A percentile compares a stretch with the other conserved stretches of the same genome.
phyloP scores from a whole-genome alignment of 2,113 vertebrate genomes.

The Nymphicus hollandicus region DNA sequence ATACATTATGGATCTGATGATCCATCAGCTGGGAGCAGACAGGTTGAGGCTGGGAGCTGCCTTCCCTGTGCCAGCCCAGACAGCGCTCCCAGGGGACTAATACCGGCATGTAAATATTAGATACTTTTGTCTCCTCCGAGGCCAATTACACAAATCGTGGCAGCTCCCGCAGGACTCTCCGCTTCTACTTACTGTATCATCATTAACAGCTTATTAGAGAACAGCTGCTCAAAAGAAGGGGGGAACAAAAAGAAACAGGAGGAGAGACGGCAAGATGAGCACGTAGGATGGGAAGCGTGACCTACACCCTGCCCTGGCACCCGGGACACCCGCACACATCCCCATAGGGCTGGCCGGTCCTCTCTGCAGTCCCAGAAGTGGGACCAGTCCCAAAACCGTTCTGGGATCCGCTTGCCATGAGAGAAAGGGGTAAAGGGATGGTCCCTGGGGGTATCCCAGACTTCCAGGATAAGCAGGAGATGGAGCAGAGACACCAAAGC shows the following conservation, averaged over 20 bases:
- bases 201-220: conserved; percentile 82
- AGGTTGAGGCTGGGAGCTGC: conserved; percentile 7
- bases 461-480: not conserved
- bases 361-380: fast-evolving
- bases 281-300: not conserved
- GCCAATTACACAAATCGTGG: conserved; percentile 81
- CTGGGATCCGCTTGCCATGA: not conserved
- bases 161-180: conserved; percentile 71
- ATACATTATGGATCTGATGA: not conserved
- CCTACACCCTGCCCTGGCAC: not conserved
- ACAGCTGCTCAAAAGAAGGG: conserved; percentile 64
- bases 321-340: not conserved
- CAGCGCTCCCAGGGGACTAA: conserved; percentile 68
- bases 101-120: conserved; percentile 78
- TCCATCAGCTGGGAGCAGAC: not conserved
- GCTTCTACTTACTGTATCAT: conserved; percentile 77
- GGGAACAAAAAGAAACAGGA: not conserved
- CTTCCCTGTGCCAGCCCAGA: conserved; percentile 54
- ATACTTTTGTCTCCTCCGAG: conserved; percentile 77
- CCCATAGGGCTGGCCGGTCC: fast-evolving
- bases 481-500: not conserved
- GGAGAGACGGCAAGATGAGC: not conserved
- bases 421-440: not conserved
- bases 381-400: fast-evolving
- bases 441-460: not conserved